These are phyloP conservation scores for Leuciscus waleckii DNA, from an alignment of 2,797 vertebrate species.

Conservation along the genomic window DNA sequence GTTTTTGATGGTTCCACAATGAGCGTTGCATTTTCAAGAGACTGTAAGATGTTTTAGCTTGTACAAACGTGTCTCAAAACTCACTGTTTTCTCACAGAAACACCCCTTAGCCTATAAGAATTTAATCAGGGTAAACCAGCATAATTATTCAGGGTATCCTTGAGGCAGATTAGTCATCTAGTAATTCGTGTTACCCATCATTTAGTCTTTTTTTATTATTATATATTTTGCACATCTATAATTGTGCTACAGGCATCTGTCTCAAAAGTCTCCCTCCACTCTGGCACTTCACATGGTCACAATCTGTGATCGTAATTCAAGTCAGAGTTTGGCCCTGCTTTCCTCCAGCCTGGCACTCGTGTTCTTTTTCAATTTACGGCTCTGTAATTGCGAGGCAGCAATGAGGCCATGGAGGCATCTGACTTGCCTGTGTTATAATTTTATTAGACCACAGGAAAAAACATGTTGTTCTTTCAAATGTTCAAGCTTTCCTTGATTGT, in stretches of 20 bases:
- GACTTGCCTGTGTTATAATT: constrained; percentile 80
- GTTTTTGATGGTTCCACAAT: neutral
- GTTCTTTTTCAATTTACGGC: constrained; percentile 79
- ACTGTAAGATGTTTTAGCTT: neutral
- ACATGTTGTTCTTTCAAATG: constrained; percentile 87
- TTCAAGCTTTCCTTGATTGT: constrained; percentile 79
- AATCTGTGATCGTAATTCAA: constrained; percentile 85
- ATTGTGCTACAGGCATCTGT: constrained; percentile 44
- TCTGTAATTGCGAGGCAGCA: constrained; percentile 82
- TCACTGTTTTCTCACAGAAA: neutral
- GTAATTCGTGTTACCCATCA: neutral
- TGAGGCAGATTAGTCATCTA: constrained; percentile 1
- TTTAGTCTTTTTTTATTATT: neutral
- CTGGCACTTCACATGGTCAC: constrained; percentile 87
- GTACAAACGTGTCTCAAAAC: neutral
- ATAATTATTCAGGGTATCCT: neutral
- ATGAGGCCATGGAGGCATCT: constrained; percentile 73
- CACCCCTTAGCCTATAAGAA: neutral
- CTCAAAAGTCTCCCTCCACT: constrained; percentile 62
- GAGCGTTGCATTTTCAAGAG: neutral
- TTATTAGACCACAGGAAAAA: constrained; percentile 88
- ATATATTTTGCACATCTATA: neutral
- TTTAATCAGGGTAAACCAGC: neutral
- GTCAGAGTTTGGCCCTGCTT: constrained; percentile 69
- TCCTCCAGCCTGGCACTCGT: constrained; percentile 47